Evolutionary conservation across 2,113 vertebrate species (phyloP).

Genomic region (Tricholaema leucomelas): DNA sequence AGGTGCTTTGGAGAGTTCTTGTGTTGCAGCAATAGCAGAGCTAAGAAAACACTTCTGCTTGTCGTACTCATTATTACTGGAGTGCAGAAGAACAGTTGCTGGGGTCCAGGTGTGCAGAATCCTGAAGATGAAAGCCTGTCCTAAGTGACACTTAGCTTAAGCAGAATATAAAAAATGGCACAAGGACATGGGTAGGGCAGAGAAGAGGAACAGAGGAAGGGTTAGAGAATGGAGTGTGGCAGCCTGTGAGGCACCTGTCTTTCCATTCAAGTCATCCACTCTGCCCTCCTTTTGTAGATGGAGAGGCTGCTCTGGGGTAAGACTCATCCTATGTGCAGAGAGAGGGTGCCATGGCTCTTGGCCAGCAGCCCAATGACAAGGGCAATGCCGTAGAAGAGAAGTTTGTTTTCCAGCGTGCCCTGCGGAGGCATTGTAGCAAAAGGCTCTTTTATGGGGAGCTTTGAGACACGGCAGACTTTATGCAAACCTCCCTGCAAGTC

Average conservation of each 20-base stretch:
- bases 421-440: not conserved
- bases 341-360: rapidly evolving
- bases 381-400: rapidly evolving
- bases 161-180: not conserved
- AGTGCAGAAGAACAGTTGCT: not conserved
- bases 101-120: rapidly evolving
- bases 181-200: rapidly evolving
- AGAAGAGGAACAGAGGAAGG: not conserved
- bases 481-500: not conserved
- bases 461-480: not conserved
- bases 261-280: not conserved
- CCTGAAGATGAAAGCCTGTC: not conserved
- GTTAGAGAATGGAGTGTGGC: rapidly evolving
- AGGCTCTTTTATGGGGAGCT: rapidly evolving
- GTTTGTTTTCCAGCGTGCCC: rapidly evolving
- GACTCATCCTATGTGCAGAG: rapidly evolving
- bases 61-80: not conserved
- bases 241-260: not conserved
- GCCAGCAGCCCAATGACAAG: not conserved
- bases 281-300: rapidly evolving
- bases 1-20: rapidly evolving
- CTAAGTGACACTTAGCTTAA: rapidly evolving
- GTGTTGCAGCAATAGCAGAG: rapidly evolving
- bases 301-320: not conserved
- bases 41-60: not conserved